Conservation (phyloP, 2,888 invertebrate species). For the Gnatocerus cornutus region DNA sequence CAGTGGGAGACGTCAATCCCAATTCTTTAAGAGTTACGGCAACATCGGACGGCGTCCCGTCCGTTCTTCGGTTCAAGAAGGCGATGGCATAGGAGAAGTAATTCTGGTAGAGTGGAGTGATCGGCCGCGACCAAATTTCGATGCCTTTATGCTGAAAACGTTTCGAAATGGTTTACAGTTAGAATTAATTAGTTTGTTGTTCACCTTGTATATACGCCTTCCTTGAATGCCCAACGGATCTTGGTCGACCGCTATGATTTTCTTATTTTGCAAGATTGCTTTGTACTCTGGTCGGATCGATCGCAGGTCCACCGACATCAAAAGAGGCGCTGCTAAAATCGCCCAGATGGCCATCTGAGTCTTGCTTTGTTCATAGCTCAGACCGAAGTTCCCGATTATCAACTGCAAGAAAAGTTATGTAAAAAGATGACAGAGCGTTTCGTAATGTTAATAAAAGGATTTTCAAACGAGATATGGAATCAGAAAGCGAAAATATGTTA, state of each 20-base stretch:
- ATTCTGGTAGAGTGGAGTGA: slow-evolving; percentile 86
- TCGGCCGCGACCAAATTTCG: slow-evolving; percentile 95
- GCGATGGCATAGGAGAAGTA: slow-evolving; percentile 94
- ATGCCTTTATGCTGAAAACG: slow-evolving; percentile 87
- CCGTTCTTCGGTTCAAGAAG: slow-evolving; percentile 90
- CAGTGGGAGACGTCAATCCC: slow-evolving; percentile 85
- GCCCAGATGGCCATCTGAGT: slow-evolving; percentile 98
- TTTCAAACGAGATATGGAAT: neutral
- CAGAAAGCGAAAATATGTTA: slow-evolving; percentile 28
- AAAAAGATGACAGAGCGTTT: too few species aligned
- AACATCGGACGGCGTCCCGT: slow-evolving; percentile 93
- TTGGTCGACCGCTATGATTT: slow-evolving; percentile 95
- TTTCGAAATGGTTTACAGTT: slow-evolving; percentile 44
- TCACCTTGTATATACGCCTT: slow-evolving; percentile 89
- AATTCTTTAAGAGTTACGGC: slow-evolving; percentile 89
- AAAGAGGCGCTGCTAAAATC: slow-evolving; percentile 93
- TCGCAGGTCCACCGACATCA: slow-evolving; percentile 96
- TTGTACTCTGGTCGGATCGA: slow-evolving; percentile 92
- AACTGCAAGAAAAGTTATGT: slow-evolving; percentile 76
- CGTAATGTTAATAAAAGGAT: neutral
- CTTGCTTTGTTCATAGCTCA: slow-evolving; percentile 95
- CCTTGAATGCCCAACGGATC: slow-evolving; percentile 95
- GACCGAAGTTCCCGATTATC: slow-evolving; percentile 94
- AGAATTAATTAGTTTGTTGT: slow-evolving; percentile 33
- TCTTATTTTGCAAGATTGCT: slow-evolving; percentile 92